phyloP scores from a whole-genome alignment of 2,113 vertebrate species.

The Pluvialis apricaria region DNA sequence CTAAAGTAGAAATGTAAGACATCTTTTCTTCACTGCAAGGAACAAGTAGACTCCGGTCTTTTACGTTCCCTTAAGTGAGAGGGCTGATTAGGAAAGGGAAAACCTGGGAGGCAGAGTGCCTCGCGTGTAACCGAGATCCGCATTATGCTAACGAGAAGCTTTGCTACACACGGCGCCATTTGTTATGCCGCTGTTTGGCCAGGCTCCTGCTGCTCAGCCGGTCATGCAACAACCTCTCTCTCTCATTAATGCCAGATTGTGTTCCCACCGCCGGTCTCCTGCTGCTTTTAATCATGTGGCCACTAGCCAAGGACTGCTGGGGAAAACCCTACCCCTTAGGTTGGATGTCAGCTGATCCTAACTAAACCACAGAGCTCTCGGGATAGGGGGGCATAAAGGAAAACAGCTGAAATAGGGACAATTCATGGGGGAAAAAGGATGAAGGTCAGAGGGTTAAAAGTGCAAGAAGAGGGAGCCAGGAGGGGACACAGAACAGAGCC shows the following conservation, averaged over 20 bases:
- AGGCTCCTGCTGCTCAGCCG: background rate
- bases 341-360: background rate
- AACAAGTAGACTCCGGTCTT: background rate
- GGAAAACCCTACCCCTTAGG: slow-evolving; percentile 22
- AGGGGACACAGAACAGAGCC: background rate
- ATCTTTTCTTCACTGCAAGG: background rate
- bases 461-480: background rate
- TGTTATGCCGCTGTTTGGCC: background rate
- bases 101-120: background rate
- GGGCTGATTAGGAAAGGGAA: background rate
- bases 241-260: slow-evolving; percentile 35
- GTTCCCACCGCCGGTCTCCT: background rate
- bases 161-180: background rate
- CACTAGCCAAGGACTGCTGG: background rate
- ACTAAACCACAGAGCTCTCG: background rate
- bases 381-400: background rate
- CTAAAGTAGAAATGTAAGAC: background rate
- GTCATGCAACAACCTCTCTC: background rate
- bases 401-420: background rate
- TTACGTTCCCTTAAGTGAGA: background rate
- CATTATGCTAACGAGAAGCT: background rate
- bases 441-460: background rate
- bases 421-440: background rate
- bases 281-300: slow-evolving; percentile 25
- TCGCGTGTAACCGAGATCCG: background rate